Base-by-base conservation (phyloP, 2,797 vertebrate species). In the Coregonus suidteri region DNA sequence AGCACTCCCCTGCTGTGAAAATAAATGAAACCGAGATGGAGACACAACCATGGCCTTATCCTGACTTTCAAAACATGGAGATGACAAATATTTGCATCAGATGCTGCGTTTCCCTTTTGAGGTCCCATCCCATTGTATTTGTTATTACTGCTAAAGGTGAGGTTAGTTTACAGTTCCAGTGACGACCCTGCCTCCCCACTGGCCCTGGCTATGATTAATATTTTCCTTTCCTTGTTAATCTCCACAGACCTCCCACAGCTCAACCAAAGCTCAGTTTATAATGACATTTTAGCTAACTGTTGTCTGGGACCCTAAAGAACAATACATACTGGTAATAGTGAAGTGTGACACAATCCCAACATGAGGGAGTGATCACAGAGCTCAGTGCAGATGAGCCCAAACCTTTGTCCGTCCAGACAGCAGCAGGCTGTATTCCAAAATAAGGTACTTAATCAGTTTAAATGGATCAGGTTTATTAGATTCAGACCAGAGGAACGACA, bases 391-490 rank as follows among this genome's bases (percentile, higher is more conserved):
- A 56, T 0, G 66, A 70, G 76, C 77, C 65, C 4, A 4, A 77
- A 62, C 18, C 56, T 76, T 81, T 81, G 2, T 83, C 47, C 54
- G 14, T 11, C 16, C 72, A 77, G 86, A 82, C 79, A 74, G 85
- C 53, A 51, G 71, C 69, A 54, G 34, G 71, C 76, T 34, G 78
- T 75, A 74, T 73, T 13, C 64, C 66, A 85, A 47, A 47, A 47
- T 76, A 78, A 79, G 77, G 41, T 83, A 0, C 71, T 86, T 88
- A 87, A 88, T 88, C 84, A 25, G 0, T 85, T 90, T 84, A 85
- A 87, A 84, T 59, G 76, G 83, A 25, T n/a, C 79, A 75, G 83
- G 84, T 85, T 85, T 77, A 88, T 89, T 85, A 80, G 85, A 82
- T 81, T 34, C 65, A 25, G 82, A 53, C 74, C 82, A 77, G 75